phyloP scores from a whole-genome alignment of 2,113 vertebrate genomes.

The Ranitomeya variabilis region DNA sequence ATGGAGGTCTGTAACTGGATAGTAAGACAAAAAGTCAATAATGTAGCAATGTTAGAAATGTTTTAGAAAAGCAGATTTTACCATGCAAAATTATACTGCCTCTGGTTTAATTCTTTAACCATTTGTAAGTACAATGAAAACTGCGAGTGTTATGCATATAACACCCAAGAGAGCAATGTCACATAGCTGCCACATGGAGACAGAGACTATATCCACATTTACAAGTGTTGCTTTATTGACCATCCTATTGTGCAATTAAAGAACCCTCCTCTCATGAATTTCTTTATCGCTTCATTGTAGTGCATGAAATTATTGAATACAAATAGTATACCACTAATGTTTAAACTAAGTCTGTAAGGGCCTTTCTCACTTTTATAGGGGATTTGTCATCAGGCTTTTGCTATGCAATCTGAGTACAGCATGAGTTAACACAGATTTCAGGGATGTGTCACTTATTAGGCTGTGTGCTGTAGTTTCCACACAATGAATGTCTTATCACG shows the following conservation, averaged over 20 bases:
- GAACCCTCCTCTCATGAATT: neutral
- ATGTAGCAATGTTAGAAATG: slow-evolving; percentile 31
- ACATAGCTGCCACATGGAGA: neutral
- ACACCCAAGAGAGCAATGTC: neutral
- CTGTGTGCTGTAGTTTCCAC: no score
- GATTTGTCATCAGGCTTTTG: no score
- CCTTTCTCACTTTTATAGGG: no score
- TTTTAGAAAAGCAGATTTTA: slow-evolving; percentile 27
- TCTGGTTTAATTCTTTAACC: slow-evolving; percentile 8
- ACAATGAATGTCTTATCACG: no score
- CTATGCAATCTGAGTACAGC: no score
- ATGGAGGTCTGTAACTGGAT: slow-evolving; percentile 48
- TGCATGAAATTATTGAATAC: neutral
- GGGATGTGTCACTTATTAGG: no score
- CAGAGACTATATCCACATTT: neutral
- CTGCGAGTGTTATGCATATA: neutral
- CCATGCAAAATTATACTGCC: slow-evolving; percentile 19
- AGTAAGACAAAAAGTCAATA: slow-evolving; percentile 57
- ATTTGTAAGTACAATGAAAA: neutral
- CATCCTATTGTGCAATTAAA: neutral
- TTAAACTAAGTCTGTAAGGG: no score
- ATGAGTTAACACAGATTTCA: no score
- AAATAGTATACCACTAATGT: neutral
- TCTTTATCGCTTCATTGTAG: neutral
- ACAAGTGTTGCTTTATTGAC: neutral